Evolutionary conservation across 1,140 invertebrate genomes (phyloP).

Genomic region (Sinella curviseta): DNA sequence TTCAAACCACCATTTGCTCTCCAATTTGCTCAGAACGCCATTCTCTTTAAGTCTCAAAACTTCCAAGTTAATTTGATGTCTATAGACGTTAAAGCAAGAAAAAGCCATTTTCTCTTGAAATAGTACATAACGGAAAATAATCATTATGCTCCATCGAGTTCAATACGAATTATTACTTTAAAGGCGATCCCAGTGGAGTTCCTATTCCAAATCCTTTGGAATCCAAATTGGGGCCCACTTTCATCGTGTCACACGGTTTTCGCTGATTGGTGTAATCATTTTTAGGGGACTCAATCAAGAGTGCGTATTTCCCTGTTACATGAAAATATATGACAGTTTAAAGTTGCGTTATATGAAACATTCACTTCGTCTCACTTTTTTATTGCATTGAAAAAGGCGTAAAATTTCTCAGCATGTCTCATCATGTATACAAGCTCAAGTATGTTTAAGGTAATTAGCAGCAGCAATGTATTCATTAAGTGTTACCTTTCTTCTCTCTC

Average conservation of each 20-base stretch:
- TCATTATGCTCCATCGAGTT: neutral
- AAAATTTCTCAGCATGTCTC: too few relatives aligned
- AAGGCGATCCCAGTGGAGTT: slow-evolving; percentile 60
- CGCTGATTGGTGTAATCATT: slow-evolving; percentile 69
- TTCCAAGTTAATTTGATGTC: slow-evolving; percentile 59
- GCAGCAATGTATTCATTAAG: neutral
- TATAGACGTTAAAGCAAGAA: slow-evolving; percentile 49
- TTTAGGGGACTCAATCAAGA: slow-evolving; percentile 65
- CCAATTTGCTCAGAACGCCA: slow-evolving; percentile 61
- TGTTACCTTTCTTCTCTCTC: slow-evolving; percentile 57
- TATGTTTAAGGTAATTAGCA: neutral
- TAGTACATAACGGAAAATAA: slow-evolving; percentile 2
- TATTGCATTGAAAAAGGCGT: too few relatives aligned
- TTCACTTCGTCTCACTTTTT: too few relatives aligned
- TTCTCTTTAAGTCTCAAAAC: slow-evolving; percentile 65
- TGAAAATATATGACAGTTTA: too few relatives aligned
- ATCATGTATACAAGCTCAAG: too few relatives aligned
- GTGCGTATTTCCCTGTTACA: slow-evolving; percentile 65
- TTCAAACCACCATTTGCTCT: slow-evolving; percentile 64
- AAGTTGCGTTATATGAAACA: too few relatives aligned
- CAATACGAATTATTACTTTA: slow-evolving; percentile 55
- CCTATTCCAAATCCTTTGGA: slow-evolving; percentile 63
- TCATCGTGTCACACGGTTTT: slow-evolving; percentile 64
- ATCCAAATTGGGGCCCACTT: slow-evolving; percentile 64
- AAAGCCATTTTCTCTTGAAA: too few relatives aligned